Evolutionary conservation across 2,797 vertebrate genomes (phyloP).

Genomic region (Urophycis tenuis): DNA sequence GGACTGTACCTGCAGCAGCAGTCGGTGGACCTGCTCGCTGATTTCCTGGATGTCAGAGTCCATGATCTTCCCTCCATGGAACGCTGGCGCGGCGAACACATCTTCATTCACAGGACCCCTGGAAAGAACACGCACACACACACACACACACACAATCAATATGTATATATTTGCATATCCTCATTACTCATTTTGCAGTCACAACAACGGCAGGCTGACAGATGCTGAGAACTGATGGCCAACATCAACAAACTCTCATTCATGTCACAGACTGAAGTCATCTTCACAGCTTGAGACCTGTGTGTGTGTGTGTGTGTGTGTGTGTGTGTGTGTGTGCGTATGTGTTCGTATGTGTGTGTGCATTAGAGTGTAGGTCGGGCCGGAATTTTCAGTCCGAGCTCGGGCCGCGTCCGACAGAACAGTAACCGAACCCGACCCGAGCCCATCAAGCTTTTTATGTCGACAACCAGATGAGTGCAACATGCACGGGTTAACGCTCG

Average conservation of each 20-base stretch:
- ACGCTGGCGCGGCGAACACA: constrained; percentile 77
- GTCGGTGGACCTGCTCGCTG: constrained; percentile 87
- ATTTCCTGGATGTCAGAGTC: constrained; percentile 86
- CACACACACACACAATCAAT: too few relatives aligned
- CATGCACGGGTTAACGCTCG: too few relatives aligned
- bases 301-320: not conserved
- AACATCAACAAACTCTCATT: not conserved
- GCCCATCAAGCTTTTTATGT: too few relatives aligned
- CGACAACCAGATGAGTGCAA: too few relatives aligned
- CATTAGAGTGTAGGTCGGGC: too few relatives aligned
- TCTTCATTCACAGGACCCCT: constrained; percentile 97
- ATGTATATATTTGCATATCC: not conserved
- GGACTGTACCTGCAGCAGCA: constrained; percentile 81
- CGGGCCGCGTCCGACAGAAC: too few relatives aligned
- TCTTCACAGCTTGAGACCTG: not conserved
- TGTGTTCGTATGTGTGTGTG: constrained; percentile 3
- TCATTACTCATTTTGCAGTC: not conserved
- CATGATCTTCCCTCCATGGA: constrained; percentile 74
- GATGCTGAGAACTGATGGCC: too few relatives aligned
- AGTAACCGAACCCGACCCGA: too few relatives aligned
- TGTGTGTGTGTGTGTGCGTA: not conserved
- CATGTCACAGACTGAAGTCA: not conserved
- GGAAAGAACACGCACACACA: constrained; percentile 23
- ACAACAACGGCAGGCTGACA: not conserved
- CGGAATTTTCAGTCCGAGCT: too few relatives aligned